A percentile compares a stretch with the other conserved stretches of the same genome.
Conservation (phyloP, 2,888 invertebrate genomes). For the Miltochrista miniata region DNA sequence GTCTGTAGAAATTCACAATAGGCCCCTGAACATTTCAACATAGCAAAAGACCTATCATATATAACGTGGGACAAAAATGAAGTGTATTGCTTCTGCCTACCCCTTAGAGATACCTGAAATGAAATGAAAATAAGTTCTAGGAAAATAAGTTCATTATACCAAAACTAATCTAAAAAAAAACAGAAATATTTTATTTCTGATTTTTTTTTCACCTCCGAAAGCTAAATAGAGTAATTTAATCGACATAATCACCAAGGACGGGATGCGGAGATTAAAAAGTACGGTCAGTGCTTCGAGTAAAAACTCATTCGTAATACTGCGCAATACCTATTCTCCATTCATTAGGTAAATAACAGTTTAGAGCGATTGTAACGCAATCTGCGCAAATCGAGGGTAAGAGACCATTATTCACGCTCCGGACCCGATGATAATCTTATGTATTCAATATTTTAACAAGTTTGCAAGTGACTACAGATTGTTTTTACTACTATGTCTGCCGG, state of each 20-base stretch:
- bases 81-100: too few species aligned
- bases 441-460: neutral
- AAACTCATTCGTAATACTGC: conserved; percentile 30
- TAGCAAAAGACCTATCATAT: too few species aligned
- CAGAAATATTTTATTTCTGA: too few species aligned
- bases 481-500: neutral
- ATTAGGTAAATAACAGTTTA: conserved; percentile 46
- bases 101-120: too few species aligned
- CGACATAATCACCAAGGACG: neutral
- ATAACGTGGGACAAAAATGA: too few species aligned
- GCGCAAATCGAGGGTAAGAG: neutral
- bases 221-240: neutral
- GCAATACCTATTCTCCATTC: conserved; percentile 33
- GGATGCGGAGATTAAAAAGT: neutral
- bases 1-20: too few species aligned
- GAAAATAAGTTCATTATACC: too few species aligned
- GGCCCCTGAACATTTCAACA: too few species aligned
- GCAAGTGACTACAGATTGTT: neutral
- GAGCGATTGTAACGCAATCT: neutral
- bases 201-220: neutral
- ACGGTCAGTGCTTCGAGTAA: conserved; percentile 11
- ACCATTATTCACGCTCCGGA: neutral
- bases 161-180: too few species aligned
- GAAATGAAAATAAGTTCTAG: too few species aligned
- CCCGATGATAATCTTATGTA: neutral